Evolutionary conservation across 2,888 invertebrate genomes (phyloP), one percentile per base, ranked within the genome.

Genomic region (Willowsia nigromaculata): DNA sequence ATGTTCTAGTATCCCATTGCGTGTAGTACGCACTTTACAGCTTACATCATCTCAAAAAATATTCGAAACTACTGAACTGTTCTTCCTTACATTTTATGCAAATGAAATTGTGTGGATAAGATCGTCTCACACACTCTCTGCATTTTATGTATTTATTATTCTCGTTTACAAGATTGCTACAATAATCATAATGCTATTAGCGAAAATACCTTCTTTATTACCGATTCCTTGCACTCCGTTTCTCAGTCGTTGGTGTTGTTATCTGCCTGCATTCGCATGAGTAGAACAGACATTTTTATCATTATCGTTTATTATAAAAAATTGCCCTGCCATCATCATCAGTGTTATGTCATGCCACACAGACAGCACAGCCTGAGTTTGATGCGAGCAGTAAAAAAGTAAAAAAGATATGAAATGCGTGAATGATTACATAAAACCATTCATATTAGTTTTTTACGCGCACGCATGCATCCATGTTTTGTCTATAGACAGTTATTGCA

Each of bases 101-200:
- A 65, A 65, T 65, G 65, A 27, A 30, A 62, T 30, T 56, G 18
- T 56, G 59, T 25, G 59, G 59, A 59, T 30, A 33, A n/a, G 13
- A 65, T 30, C 33, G n/a, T n/a, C 37, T 68, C 37, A 37, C 68
- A 18, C 68, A 40, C 59, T 27, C 27, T 59, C 7, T 27, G 27
- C 11, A 25, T 11, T 15, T 15, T 11, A 6, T 2, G n/a, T 27
- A 25, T 1, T 59, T 59, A 68, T 15, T 68, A 68, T 68, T 68
- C 37, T 68, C 68, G 30, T 33, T 68, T 68, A 11, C 37, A 33
- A 37, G 68, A 68, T 68, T 68, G 68, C 68, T 22, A 22, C 18
- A 68, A 37, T 68, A 68, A 68, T 68, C 33, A 22, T 68, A 68
- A 68, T 68, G 68, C 68, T 68, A 68, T 68, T 68, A 68, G 68